These are phyloP conservation scores for Eristalis tenax DNA, from an alignment of 2,888 invertebrate genomes.

Conservation along the genomic window DNA sequence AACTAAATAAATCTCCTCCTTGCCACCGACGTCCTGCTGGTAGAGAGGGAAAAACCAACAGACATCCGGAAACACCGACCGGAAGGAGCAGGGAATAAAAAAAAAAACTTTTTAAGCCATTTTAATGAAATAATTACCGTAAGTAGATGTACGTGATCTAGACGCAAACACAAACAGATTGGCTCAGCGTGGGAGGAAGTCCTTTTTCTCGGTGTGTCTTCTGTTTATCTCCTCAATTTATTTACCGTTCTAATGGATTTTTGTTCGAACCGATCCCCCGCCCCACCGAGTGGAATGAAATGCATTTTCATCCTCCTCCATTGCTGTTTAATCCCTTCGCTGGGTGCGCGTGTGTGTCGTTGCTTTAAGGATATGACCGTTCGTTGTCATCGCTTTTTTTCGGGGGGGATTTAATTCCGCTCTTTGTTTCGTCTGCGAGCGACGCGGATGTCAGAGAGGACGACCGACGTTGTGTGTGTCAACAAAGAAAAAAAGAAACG, in stretches of 20 bases:
- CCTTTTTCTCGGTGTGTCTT: constrained; percentile 14
- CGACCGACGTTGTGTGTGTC: background rate
- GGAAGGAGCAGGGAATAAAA: constrained; percentile 21
- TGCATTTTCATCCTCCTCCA: background rate
- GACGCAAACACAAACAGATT: constrained; percentile 32
- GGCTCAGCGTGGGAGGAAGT: constrained; percentile 2
- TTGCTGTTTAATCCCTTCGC: background rate
- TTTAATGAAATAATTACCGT: constrained; percentile 72
- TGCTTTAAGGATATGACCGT: constrained; percentile 27
- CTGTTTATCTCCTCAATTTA: constrained; percentile 64
- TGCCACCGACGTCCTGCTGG: constrained; percentile 24
- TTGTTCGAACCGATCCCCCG: background rate
- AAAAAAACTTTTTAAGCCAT: constrained; percentile 56
- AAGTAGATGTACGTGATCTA: constrained; percentile 71
- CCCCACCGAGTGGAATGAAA: background rate
- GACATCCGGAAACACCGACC: constrained; percentile 54
- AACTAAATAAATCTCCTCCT: constrained; percentile 65
- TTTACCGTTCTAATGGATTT: constrained; percentile 65
- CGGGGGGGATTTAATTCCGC: constrained; percentile 26
- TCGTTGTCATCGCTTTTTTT: constrained; percentile 8
- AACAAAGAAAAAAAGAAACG: background rate
- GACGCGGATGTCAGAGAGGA: constrained; percentile 28
- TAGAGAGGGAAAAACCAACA: constrained; percentile 32
- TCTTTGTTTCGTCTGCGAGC: constrained; percentile 31
- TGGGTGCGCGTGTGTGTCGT: background rate